phyloP scores from a whole-genome alignment of 2,113 vertebrate genomes.

The Callithrix jacchus region DNA sequence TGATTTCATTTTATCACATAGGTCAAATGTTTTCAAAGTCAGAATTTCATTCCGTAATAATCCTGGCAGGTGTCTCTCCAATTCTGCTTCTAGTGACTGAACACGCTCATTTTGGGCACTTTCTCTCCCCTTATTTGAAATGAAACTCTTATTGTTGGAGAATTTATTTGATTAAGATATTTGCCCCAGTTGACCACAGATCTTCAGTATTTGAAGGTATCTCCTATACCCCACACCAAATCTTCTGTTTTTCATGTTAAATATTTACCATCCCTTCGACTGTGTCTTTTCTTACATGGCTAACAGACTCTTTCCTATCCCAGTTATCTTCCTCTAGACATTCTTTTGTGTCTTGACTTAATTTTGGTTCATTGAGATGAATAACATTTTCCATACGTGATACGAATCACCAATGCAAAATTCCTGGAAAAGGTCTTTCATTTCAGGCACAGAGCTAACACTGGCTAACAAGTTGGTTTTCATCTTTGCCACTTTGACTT shows the following conservation, averaged over 20 bases:
- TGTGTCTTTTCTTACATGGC: not conserved
- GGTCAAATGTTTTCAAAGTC: not conserved
- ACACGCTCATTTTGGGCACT: not conserved
- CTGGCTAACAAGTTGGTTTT: not conserved
- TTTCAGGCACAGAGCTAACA: not conserved
- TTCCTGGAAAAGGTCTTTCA: not conserved
- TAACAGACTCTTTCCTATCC: not conserved
- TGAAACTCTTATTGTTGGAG: not conserved
- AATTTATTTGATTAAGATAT: not conserved
- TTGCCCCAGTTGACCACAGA: not conserved
- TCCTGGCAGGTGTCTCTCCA: not conserved
- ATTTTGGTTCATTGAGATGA: slow-evolving; percentile 22
- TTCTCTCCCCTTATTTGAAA: not conserved
- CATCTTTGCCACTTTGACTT: not conserved
- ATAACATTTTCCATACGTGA: not conserved
- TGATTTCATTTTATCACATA: not conserved
- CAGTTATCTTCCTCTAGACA: not conserved
- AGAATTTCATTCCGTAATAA: not conserved
- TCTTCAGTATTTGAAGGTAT: not conserved
- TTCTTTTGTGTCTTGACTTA: not conserved
- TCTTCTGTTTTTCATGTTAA: not conserved
- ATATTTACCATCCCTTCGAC: not conserved
- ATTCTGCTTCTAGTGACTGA: not conserved
- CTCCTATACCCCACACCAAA: not conserved
- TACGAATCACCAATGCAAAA: not conserved